Conservation (phyloP, 2,113 vertebrate genomes). For the Thalassoma bifasciatum region DNA sequence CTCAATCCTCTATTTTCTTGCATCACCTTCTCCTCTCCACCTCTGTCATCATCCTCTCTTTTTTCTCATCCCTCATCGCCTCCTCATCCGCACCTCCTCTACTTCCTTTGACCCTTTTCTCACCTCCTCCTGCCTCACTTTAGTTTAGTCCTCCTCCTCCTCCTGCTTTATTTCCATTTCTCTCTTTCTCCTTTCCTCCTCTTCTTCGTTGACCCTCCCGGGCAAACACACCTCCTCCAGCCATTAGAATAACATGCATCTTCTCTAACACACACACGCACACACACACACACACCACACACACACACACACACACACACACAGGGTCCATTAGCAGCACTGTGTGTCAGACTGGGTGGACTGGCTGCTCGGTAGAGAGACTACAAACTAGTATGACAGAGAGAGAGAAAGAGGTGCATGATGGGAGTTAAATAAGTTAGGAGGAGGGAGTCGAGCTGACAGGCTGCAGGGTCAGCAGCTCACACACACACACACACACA, state of each 20-base stretch:
- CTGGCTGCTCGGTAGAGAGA: conserved; percentile 4
- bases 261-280: background rate
- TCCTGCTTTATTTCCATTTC: too few relatives aligned
- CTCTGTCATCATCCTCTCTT: background rate
- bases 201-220: background rate
- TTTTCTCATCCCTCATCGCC: background rate
- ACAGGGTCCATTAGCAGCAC: conserved; percentile 13
- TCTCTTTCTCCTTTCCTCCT: background rate
- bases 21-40: background rate
- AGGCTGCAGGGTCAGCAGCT: conserved; percentile 38
- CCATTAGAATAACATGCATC: conserved; percentile 2
- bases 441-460: conserved; percentile 21
- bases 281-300: conserved; percentile 28
- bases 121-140: background rate
- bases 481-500: conserved; percentile 12
- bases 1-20: too few relatives aligned
- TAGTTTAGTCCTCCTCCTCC: too few relatives aligned
- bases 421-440: conserved; percentile 39
- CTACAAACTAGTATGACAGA: background rate
- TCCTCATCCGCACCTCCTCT: background rate
- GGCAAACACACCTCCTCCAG: background rate
- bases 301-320: conserved; percentile 15
- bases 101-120: background rate
- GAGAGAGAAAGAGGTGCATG: conserved; percentile 28
- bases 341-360: conserved; percentile 24